Conservation (phyloP, 1,140 invertebrate species). For the Sipha flava region DNA sequence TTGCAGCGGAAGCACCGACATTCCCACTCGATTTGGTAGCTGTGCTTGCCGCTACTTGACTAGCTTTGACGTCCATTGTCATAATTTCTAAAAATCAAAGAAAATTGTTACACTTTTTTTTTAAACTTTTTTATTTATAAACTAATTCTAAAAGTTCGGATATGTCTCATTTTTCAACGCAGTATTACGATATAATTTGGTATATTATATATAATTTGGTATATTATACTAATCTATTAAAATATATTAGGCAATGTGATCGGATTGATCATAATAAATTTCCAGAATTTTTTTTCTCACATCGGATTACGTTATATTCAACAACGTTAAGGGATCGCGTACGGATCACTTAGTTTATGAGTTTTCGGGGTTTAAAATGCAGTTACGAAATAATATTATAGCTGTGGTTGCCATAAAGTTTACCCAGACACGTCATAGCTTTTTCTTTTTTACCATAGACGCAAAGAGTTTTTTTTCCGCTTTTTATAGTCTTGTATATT, state of each 20-base stretch:
- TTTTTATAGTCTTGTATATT: not conserved
- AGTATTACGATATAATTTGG: no score
- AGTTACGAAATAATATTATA: not conserved
- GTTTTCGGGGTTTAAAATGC: constrained; percentile 19
- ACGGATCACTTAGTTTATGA: not conserved
- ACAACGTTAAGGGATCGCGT: not conserved
- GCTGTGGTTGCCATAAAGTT: constrained; percentile 9
- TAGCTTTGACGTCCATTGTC: constrained; percentile 48
- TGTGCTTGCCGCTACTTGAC: constrained; percentile 45
- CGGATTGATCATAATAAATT: no score
- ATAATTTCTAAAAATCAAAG: constrained; percentile 39
- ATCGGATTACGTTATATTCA: no score
- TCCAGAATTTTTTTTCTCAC: no score
- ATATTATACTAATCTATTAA: no score
- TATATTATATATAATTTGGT: no score
- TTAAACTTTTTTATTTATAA: no score
- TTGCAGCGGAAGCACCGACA: constrained; percentile 32
- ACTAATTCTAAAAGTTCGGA: no score
- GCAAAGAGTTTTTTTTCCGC: not conserved
- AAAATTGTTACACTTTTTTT: no score
- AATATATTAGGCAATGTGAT: no score
- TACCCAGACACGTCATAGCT: not conserved
- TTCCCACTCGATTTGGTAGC: constrained; percentile 42
- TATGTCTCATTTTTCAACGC: no score
- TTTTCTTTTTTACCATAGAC: not conserved